Base-by-base conservation (phyloP, 1,140 invertebrate species). In the Cydia fagiglandana region DNA sequence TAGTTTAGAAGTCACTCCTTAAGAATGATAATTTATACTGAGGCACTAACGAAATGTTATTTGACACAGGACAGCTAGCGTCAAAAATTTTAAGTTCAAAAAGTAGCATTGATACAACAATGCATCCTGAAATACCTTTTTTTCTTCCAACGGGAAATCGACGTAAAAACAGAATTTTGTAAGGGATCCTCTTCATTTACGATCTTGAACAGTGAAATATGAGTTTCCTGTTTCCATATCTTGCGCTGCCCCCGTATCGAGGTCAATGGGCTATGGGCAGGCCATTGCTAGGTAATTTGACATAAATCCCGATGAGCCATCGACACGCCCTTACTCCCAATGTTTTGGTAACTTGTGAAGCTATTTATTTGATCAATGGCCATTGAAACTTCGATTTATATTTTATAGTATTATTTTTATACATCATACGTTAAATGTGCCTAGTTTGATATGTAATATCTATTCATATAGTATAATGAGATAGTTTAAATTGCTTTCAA, bases 281-380 rank as follows among this genome's bases (percentile, higher is more conserved):
- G 56, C 77, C 79, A 75, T 85, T 84, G 82, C 80, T 86, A 88
- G 88, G 88, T 88, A 86, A 86, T 87, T 84, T 84, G 84, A 86
- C 83, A 89, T 90, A 90, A 90, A 90, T 90, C 86, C 84, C 77
- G 79, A 84, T 38, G 76, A 78, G 76, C 84, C 78, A 86, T 86
- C 74, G 86, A 81, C 85, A 85, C 84, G 80, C 89, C 86, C 77
- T 45, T 79, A 77, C 79, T 76, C 74, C 74, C 75, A 86, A 87
- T 83, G 83, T 86, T 87, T 87, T 86, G 82, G 83, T 77, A 79
- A 78, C 78, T 80, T 78, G 73, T 64, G 80, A 76, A 74, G 79
- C 50, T 74, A 81, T 80, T 84, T 82, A 77, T 79, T 81, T 82
- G 75, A 82, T 78, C 53, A 78, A 75, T 75, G 76, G 75, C 73